phyloP scores from a whole-genome alignment of 1,140 invertebrate species.

The Zaprionus gabonicus region DNA sequence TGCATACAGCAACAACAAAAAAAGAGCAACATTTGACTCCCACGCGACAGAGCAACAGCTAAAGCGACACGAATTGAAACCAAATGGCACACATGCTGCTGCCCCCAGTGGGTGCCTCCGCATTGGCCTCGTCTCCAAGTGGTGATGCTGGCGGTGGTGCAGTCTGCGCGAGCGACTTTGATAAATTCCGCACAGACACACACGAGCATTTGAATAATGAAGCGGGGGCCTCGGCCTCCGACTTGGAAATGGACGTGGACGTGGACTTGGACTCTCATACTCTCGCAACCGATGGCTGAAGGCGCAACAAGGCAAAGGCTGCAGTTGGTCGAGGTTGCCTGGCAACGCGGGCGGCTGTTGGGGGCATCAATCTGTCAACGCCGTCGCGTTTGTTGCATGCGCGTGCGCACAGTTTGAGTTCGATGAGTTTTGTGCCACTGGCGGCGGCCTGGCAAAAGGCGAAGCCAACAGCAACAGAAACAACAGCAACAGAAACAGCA shows the following conservation, averaged over 20 bases:
- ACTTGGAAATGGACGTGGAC: slow-evolving; percentile 7
- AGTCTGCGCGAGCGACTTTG: slow-evolving; percentile 61
- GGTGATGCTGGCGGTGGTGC: slow-evolving; percentile 2
- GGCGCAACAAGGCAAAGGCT: slow-evolving; percentile 10
- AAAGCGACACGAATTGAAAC: slow-evolving; percentile 47
- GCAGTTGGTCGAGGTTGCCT: not conserved
- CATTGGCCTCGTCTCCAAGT: slow-evolving; percentile 16
- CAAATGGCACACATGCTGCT: slow-evolving; percentile 53
- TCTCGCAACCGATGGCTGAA: not conserved
- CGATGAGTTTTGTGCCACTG: slow-evolving; percentile 78
- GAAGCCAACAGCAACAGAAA: slow-evolving; percentile 36
- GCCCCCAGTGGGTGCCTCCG: slow-evolving; percentile 13
- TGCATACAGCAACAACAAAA: slow-evolving; percentile 42
- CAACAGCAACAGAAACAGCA: slow-evolving; percentile 8
- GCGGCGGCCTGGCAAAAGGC: slow-evolving; percentile 54
- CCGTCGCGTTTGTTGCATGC: slow-evolving; percentile 78
- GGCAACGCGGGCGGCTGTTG: slow-evolving; percentile 49
- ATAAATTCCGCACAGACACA: slow-evolving; percentile 80
- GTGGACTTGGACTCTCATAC: not conserved
- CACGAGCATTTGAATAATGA: slow-evolving; percentile 78
- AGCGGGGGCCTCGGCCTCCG: slow-evolving; percentile 58
- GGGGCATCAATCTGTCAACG: slow-evolving; percentile 81
- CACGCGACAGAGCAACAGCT: slow-evolving; percentile 37
- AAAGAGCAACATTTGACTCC: slow-evolving; percentile 7
- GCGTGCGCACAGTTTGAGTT: slow-evolving; percentile 80